These are phyloP conservation scores for Cheumatopsyche charites DNA, from an alignment of 1,140 invertebrate species.

Conservation along the genomic window DNA sequence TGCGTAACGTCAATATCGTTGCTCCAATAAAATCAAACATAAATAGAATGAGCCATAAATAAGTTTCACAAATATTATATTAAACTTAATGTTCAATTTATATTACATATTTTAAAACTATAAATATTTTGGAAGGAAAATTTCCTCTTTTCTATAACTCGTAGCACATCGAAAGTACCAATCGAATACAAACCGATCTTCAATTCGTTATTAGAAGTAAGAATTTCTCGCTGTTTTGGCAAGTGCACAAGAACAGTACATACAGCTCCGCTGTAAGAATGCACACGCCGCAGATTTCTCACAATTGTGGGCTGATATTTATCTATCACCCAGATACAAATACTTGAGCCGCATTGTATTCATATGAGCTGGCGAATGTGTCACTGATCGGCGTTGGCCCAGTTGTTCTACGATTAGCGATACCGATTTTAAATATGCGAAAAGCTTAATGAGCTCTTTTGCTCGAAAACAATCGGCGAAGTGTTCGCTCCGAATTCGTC, in stretches of 20 bases:
- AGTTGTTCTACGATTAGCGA: conserved; percentile 1
- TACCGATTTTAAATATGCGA: background rate
- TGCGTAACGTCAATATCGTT: too few species aligned
- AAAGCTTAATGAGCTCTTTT: background rate
- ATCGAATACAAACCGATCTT: too few species aligned
- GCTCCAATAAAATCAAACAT: too few species aligned
- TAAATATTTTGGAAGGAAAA: too few species aligned
- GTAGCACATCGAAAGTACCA: too few species aligned
- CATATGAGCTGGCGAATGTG: conserved; percentile 35
- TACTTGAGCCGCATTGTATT: conserved; percentile 29
- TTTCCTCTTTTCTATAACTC: too few species aligned
- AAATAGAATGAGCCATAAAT: too few species aligned
- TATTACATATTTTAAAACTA: too few species aligned
- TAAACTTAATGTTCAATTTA: too few species aligned
- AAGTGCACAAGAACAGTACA: conserved; percentile 1
- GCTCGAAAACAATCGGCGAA: too few species aligned
- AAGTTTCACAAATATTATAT: too few species aligned
- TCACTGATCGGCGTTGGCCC: background rate
- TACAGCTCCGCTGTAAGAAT: background rate
- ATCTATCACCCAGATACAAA: conserved; percentile 26
- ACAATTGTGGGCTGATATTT: conserved; percentile 33
- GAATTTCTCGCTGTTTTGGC: conserved; percentile 11
- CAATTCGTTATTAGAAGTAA: background rate
- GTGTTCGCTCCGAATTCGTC: too few species aligned
- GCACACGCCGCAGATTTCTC: conserved; percentile 22